Base-by-base conservation (phyloP, 2,113 vertebrate genomes). In the Speoplatyrhinus poulsoni region DNA sequence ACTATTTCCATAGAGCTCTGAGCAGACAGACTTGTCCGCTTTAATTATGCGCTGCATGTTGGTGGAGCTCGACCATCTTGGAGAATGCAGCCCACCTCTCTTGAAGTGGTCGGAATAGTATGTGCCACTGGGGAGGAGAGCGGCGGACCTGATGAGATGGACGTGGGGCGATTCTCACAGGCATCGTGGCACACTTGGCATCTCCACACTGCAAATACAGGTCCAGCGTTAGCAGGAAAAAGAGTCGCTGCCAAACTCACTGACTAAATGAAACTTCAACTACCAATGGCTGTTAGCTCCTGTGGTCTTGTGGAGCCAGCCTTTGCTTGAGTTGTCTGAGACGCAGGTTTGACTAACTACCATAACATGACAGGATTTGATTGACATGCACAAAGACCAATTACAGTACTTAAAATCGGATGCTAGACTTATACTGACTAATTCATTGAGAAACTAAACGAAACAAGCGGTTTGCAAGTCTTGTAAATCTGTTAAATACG, bases 101-200 rank as follows among this genome's bases (percentile, higher is more conserved):
- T 8, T n/a, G 12, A 54, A 54, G 53, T 54, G n/a, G 53, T 54
- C n/a, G 1, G 53, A 16, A 53, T 53, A 5, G 50, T 5, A 15
- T 50, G 48, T 50, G 50, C 50, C 50, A 52, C 1, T 52, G 11
- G 6, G 55, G 57, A 62, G 61, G 75, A 54, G 3, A 17, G 62
- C 66, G 57, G 60, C 69, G 66, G 77, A 77, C 61, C 9, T 12
- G 50, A 9, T 73, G 74, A 72, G 46, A 15, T 60, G 76, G 55
- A 49, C 70, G 69, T 65, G 56, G 26, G 19, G 33, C 33, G 57
- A 59, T 13, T 33, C 57, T n/a, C 52, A 41, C 57, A 12, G 19
- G 26, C 67, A 46, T 62, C 11, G 6, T 55, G 46, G 53, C 53
- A 47, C 62, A 70, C 57, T 50, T 33, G 55, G 68, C 60, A 46